Percentiles rank a stretch among this genome's conserved stretches.
Evolutionary conservation across 2,888 invertebrate genomes (phyloP).

Genomic region (Pandemis cinnamomeana): DNA sequence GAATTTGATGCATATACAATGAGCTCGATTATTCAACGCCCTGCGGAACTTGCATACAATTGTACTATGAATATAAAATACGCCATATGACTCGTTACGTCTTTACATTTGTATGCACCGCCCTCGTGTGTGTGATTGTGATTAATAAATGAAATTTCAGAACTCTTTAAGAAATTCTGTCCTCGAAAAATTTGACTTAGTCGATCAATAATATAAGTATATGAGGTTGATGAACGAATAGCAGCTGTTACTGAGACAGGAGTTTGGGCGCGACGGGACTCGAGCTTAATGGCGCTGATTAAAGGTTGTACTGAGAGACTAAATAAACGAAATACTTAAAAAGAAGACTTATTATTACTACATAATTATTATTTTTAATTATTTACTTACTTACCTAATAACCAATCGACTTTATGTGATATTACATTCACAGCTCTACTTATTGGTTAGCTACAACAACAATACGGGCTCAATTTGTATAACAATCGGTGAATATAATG

Average conservation of each 20-base stretch:
- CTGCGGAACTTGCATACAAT: slow-evolving; percentile 67
- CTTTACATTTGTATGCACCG: slow-evolving; percentile 36
- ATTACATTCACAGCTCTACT: neutral
- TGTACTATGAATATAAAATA: slow-evolving; percentile 75
- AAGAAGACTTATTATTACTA: no score
- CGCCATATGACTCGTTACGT: slow-evolving; percentile 55
- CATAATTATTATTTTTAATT: no score
- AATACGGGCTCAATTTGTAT: slow-evolving; percentile 35
- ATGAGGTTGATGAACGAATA: no score
- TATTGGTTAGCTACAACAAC: slow-evolving; percentile 18
- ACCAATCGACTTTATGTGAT: no score
- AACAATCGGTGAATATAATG: slow-evolving; percentile 38
- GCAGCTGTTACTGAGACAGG: no score
- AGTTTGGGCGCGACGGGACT: no score
- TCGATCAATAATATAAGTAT: no score
- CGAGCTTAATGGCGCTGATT: no score
- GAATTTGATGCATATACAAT: slow-evolving; percentile 84
- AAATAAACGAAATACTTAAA: no score
- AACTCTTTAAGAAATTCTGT: slow-evolving; percentile 9
- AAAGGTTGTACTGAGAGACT: no score
- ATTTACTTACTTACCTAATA: neutral
- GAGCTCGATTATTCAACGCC: slow-evolving; percentile 81
- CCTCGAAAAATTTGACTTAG: neutral
- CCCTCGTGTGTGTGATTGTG: slow-evolving; percentile 20
- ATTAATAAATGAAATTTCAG: neutral